Conservation (phyloP, 1,140 invertebrate species). For the Drosophila auraria region DNA sequence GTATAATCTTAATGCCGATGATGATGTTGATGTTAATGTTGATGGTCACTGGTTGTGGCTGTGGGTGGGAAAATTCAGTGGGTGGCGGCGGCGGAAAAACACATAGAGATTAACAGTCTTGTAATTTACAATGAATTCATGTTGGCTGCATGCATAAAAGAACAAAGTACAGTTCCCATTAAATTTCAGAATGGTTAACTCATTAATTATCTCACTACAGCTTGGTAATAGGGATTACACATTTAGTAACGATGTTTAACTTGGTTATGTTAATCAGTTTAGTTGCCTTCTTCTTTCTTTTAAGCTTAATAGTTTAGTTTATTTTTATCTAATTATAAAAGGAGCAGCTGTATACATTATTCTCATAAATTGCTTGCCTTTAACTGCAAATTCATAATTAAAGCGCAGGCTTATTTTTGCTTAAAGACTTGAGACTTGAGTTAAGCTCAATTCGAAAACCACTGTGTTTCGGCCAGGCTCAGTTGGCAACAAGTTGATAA, state of each 20-base stretch:
- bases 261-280: too few relatives aligned
- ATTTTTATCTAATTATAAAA: too few relatives aligned
- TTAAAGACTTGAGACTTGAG: background rate
- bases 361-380: too few relatives aligned
- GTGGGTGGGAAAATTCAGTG: constrained; percentile 13
- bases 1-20: constrained; percentile 9
- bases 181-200: background rate
- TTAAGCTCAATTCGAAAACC: background rate
- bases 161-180: constrained; percentile 1
- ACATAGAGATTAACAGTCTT: constrained; percentile 2
- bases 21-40: constrained; percentile 2
- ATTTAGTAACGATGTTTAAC: background rate
- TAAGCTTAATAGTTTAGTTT: too few relatives aligned
- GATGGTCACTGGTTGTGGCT: constrained; percentile 18
- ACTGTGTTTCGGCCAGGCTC: background rate
- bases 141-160: background rate
- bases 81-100: background rate
- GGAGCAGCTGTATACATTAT: too few relatives aligned
- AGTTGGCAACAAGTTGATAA: constrained; percentile 18
- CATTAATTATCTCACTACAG: constrained; percentile 1
- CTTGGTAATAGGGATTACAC: background rate
- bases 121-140: background rate
- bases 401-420: background rate
- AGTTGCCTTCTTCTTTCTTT: too few relatives aligned
- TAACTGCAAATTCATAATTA: background rate